Evolutionary conservation across 1,140 invertebrate genomes (phyloP), one percentile per base, ranked within the genome.

Genomic region (Dendrolimus kikuchii): DNA sequence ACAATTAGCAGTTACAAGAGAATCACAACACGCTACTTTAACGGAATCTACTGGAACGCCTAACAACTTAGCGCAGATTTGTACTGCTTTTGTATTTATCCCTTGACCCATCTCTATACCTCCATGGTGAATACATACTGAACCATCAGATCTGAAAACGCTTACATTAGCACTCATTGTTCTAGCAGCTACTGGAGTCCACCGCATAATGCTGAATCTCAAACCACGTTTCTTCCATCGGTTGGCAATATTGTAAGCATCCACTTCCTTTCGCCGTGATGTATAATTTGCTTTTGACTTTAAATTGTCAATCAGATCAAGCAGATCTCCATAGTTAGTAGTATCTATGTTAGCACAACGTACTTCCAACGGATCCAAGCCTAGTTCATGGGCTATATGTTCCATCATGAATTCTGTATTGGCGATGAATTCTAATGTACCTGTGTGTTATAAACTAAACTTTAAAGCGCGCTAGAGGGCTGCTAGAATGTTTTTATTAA

Each of bases 41-140:
- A 96, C 81, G 70, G 90, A 86, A 2, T 91, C 88, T 38, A 95
- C 53, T 38, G 92, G 90, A 53, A 95, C 91, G 4, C 91, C 91
- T 3, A 96, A 77, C 36, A 89, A 89, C 64, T 92, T 88, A 5
- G 94, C 94, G 54, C 89, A 91, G 5, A 92, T 89, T 89, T 96
- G 95, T 7, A 90, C 90, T 4, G 71, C 58, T 58, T 70, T 81
- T 0, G 90, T 91, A 59, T 91, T 94, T 6, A 77, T 66, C 2
- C 95, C 95, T 87, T 96, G 95, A 5, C 95, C 95, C 64, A 93
- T 92, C 88, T 96, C 95, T 40, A 95, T 90, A 10, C 94, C 95
- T 53, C 92, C 93, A 66, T 95, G 93, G 7, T 88, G 81, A 39
- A 96, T 88, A 1, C 90, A 88, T 2, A 96, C 92, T 2, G 92